Evolutionary conservation across 2,888 invertebrate species (phyloP).

Genomic region (Caenorhabditis sp.): DNA sequence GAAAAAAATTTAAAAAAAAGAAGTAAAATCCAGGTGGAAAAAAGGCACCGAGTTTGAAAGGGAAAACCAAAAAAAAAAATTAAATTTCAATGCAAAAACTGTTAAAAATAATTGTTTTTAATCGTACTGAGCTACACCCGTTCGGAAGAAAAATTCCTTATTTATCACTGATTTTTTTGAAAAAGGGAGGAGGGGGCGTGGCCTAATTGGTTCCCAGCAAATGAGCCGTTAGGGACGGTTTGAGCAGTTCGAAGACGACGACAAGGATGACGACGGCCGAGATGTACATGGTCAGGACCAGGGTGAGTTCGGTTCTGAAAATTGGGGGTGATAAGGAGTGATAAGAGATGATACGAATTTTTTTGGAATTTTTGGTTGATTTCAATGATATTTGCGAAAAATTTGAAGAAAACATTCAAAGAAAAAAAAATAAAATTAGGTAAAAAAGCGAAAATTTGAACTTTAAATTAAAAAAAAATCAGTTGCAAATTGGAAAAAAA

Average conservation of each 20-base stretch:
- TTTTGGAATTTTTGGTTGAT: no score
- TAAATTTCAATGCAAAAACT: no score
- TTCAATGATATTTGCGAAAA: background rate
- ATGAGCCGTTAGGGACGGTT: constrained; percentile 69
- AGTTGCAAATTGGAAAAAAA: background rate
- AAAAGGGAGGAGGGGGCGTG: background rate
- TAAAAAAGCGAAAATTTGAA: background rate
- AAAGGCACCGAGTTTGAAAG: background rate
- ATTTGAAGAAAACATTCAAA: no score
- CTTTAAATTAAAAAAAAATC: constrained; percentile 3
- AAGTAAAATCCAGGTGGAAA: no score
- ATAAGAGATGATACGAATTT: no score
- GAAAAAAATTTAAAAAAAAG: no score
- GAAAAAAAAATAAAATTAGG: no score
- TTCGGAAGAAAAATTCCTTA: background rate
- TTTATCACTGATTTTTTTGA: background rate
- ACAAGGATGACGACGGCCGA: constrained; percentile 73
- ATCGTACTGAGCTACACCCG: constrained; percentile 22
- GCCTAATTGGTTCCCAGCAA: constrained; percentile 26
- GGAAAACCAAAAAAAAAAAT: background rate
- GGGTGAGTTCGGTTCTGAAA: constrained; percentile 68
- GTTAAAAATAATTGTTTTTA: no score
- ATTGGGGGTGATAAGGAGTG: no score
- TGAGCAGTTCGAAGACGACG: constrained; percentile 74
- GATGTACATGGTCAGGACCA: constrained; percentile 69